A percentile compares a stretch with the other conserved stretches of the same genome.
Conservation (phyloP, 2,113 vertebrate species). For the Myrmecobius fasciatus region DNA sequence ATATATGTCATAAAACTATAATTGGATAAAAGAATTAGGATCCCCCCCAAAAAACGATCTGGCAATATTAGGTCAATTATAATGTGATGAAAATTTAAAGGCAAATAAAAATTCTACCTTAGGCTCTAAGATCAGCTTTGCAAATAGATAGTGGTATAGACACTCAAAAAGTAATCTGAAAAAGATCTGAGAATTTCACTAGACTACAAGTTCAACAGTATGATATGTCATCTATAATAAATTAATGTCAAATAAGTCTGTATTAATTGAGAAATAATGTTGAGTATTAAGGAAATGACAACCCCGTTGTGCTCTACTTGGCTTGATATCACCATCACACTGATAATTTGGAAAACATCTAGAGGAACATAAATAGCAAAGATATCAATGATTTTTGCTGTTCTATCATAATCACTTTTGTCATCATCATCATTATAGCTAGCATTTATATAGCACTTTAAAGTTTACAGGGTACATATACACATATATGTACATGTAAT, state of each 20-base stretch:
- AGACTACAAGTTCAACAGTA: background rate
- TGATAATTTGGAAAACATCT: background rate
- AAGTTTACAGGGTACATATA: background rate
- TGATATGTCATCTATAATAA: background rate
- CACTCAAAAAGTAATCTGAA: background rate
- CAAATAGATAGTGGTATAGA: background rate
- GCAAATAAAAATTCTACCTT: background rate
- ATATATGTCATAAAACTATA: too few relatives aligned
- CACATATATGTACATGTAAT: too few relatives aligned
- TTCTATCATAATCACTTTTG: background rate
- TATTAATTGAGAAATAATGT: background rate
- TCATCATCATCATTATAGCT: background rate
- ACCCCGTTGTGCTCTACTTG: background rate
- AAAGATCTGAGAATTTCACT: background rate
- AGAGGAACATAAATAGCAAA: background rate
- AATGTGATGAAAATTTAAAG: background rate
- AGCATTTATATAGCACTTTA: background rate
- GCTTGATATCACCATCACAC: background rate
- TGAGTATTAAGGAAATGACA: background rate
- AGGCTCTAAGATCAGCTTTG: background rate
- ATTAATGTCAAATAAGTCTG: background rate
- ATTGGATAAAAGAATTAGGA: background rate
- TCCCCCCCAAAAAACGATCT: background rate
- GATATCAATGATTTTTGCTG: too few relatives aligned
- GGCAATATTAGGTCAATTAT: background rate